Percentiles rank a stretch among this genome's conserved stretches.
These are phyloP conservation scores for Leuctra nigra DNA, from an alignment of 2,888 invertebrate species.

Conservation along the genomic window DNA sequence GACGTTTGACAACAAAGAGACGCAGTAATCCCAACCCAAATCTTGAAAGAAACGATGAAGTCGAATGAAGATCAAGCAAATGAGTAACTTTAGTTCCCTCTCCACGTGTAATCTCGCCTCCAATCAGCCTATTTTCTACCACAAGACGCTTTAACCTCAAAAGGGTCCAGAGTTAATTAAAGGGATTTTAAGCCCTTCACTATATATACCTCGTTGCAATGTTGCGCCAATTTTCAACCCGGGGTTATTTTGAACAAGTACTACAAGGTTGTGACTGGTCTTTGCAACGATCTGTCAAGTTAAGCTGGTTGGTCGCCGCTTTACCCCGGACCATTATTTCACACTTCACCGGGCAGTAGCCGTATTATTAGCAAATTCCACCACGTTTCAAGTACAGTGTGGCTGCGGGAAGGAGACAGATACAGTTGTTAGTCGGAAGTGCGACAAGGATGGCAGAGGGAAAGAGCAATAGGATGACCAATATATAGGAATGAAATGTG, in stretches of 20 bases:
- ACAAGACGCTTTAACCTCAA: background rate
- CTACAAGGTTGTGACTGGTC: constrained; percentile 17
- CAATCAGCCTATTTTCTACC: background rate
- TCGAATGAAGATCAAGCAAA: no score
- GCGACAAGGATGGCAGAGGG: background rate
- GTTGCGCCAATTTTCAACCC: constrained; percentile 17
- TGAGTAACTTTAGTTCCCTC: no score
- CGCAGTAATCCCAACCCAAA: no score
- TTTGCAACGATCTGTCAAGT: constrained; percentile 16
- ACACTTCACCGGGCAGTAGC: constrained; percentile 15
- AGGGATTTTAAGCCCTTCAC: constrained; percentile 11
- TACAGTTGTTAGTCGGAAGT: background rate
- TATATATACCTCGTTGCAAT: background rate
- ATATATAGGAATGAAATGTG: constrained; percentile 14
- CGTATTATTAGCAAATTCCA: constrained; percentile 19
- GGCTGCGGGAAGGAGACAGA: constrained; percentile 4
- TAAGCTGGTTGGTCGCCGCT: constrained; percentile 7
- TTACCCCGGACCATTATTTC: constrained; percentile 15
- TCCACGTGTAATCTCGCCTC: no score
- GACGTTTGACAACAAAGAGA: no score
- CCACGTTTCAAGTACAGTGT: constrained; percentile 10
- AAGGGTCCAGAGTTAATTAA: constrained; percentile 16
- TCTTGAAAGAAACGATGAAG: no score
- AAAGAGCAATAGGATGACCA: constrained; percentile 12
- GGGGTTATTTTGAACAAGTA: constrained; percentile 14